A percentile compares a stretch with the other conserved stretches of the same genome.
Conservation (phyloP, 2,113 vertebrate species). For the Garra rufa region DNA sequence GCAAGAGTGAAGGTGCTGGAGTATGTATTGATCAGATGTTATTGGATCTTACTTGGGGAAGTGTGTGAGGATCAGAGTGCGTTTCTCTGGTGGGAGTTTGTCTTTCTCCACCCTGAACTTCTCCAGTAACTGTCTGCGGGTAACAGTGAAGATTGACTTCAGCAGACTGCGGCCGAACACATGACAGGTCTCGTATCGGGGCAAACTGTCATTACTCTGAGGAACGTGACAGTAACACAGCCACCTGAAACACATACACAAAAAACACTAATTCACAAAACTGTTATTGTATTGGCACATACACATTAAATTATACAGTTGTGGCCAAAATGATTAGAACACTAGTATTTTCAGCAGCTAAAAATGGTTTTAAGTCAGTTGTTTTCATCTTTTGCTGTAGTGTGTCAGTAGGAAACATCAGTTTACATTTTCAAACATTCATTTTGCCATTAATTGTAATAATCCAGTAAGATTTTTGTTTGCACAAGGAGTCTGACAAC, state of each 20-base stretch:
- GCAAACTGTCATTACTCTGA: slow-evolving; percentile 96
- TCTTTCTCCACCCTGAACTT: slow-evolving; percentile 99
- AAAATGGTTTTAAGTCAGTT: too few relatives aligned
- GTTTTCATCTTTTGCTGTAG: too few relatives aligned
- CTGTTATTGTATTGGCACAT: neutral
- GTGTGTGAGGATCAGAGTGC: slow-evolving; percentile 97
- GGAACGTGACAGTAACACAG: slow-evolving; percentile 98
- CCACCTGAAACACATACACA: slow-evolving; percentile 78
- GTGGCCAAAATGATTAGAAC: too few relatives aligned
- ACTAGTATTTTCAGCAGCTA: too few relatives aligned
- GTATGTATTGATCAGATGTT: neutral
- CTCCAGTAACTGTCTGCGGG: slow-evolving; percentile 93
- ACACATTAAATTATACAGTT: neutral
- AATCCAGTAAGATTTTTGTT: too few relatives aligned
- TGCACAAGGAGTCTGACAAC: too few relatives aligned
- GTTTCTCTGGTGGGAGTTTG: slow-evolving; percentile 95
- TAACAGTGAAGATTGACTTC: slow-evolving; percentile 97
- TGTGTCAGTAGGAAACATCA: too few relatives aligned
- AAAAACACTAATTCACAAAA: neutral
- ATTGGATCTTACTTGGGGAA: slow-evolving; percentile 89
- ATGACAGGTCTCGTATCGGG: slow-evolving; percentile 95
- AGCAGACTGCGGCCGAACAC: slow-evolving; percentile 96
- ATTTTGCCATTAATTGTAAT: too few relatives aligned
- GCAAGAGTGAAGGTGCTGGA: neutral
- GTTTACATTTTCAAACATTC: too few relatives aligned